Base-by-base conservation (phyloP, 1,140 invertebrate species). In the Leptoteleia sp. region DNA sequence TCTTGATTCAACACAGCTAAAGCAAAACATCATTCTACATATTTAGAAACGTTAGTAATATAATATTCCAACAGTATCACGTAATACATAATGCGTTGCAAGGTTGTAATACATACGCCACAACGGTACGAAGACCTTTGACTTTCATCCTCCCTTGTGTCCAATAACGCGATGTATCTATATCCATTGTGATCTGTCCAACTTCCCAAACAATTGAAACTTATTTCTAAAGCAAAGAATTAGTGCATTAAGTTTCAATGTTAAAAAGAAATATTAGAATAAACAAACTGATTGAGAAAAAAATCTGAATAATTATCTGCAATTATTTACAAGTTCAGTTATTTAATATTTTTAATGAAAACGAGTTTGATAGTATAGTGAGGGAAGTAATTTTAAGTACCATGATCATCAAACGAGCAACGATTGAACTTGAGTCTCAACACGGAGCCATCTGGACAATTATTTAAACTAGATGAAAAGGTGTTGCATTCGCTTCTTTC, bases 181-280 rank as follows among this genome's bases (percentile, higher is more conserved):
- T 93, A 90, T 15, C 90, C 88, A 48, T 91, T 88, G 5, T 89
- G 86, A 37, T 91, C 92, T 7, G 62, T 54, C 93, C 93, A 94
- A 76, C 91, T 92, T 16, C 93, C 93, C 29, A 94, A 83, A 83
- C 93, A 94, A 59, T 93, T 90, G 77, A 93, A 94, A n/a, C 85
- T 91, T 11, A 93, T 85, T 77, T 93, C 93, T 93, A 82, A 33
- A 82, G 82, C 54, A 71, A 33, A 55, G 29, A 68, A n/a, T n/a
- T n/a, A n/a, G n/a, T n/a, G n/a, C n/a, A n/a, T n/a, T n/a, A n/a
- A n/a, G n/a, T n/a, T n/a, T n/a, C n/a, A n/a, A n/a, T n/a, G n/a
- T n/a, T n/a, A n/a, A n/a, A n/a, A n/a, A n/a, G n/a, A n/a, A n/a
- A n/a, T n/a, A n/a, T n/a, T n/a, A n/a, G n/a, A n/a, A n/a, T n/a